phyloP scores from a whole-genome alignment of 2,113 vertebrate species.

The Beaufortia kweichowensis region DNA sequence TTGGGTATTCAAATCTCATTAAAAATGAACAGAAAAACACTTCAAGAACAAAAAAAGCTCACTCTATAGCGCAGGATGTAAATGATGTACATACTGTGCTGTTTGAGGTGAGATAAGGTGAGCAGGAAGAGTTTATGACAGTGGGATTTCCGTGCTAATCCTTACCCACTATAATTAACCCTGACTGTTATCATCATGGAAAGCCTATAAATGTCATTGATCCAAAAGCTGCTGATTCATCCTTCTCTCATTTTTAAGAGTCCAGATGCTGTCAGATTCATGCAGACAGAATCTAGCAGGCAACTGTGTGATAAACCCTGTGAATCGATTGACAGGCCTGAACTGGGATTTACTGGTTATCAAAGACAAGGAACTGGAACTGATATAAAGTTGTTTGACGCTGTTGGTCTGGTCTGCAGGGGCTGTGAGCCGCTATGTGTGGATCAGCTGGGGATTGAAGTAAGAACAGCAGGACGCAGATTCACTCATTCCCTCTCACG shows the following conservation, averaged over 20 bases:
- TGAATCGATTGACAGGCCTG: not conserved
- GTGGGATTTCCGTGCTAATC: slow-evolving; percentile 39
- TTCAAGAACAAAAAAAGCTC: too few relatives aligned
- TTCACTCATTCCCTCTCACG: slow-evolving; percentile 55
- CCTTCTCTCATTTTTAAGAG: slow-evolving; percentile 16
- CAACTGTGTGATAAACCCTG: not conserved
- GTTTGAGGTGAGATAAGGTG: slow-evolving; percentile 19
- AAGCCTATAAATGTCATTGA: slow-evolving; percentile 28
- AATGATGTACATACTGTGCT: not conserved
- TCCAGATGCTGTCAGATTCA: not conserved
- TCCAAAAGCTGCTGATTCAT: slow-evolving; percentile 42
- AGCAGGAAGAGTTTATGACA: slow-evolving; percentile 9
- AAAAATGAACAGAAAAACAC: too few relatives aligned
- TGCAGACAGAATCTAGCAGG: not conserved
- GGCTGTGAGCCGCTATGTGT: not conserved
- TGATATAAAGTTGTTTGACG: not conserved
- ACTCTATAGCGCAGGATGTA: too few relatives aligned
- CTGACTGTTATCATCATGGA: slow-evolving; percentile 35
- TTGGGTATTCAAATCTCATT: too few relatives aligned
- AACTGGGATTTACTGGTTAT: not conserved
- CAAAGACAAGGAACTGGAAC: not conserved
- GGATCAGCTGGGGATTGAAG: slow-evolving; percentile 30
- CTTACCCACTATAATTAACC: slow-evolving; percentile 27
- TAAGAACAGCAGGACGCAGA: slow-evolving; percentile 41
- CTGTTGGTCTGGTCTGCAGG: not conserved